A percentile compares a stretch with the other conserved stretches of the same genome.
phyloP scores from a whole-genome alignment of 1,140 invertebrate genomes.

The Maniola jurtina region DNA sequence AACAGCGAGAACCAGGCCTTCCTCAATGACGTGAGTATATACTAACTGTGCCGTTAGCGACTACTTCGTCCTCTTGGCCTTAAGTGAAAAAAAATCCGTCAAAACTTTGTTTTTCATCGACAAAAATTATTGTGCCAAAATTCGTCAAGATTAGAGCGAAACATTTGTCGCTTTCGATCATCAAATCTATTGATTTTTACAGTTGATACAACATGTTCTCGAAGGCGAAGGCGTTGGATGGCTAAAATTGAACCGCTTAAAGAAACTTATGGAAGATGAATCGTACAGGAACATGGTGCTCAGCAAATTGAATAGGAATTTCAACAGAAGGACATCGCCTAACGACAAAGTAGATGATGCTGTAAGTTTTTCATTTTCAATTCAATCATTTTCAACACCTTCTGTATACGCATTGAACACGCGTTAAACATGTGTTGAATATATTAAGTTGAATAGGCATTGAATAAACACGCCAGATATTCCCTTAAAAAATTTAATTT shows the following conservation, averaged over 20 bases:
- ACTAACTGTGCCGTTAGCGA: too few relatives aligned
- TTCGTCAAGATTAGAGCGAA: not conserved
- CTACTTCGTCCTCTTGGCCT: too few relatives aligned
- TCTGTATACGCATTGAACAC: too few relatives aligned
- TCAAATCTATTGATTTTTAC: slow-evolving; percentile 38
- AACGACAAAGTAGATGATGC: slow-evolving; percentile 99
- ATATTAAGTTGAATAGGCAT: too few relatives aligned
- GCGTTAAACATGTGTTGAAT: too few relatives aligned
- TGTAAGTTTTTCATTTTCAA: slow-evolving; percentile 81
- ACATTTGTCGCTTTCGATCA: not conserved
- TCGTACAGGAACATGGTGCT: slow-evolving; percentile 98
- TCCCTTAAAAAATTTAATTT: too few relatives aligned
- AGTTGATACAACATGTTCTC: slow-evolving; percentile 94
- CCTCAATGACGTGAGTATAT: slow-evolving; percentile 85
- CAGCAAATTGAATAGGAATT: slow-evolving; percentile 95
- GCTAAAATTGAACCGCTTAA: slow-evolving; percentile 95
- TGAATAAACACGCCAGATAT: too few relatives aligned
- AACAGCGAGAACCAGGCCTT: slow-evolving; percentile 94
- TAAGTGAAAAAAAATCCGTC: too few relatives aligned
- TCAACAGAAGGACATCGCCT: slow-evolving; percentile 95
- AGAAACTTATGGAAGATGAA: slow-evolving; percentile 99
- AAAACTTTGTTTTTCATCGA: not conserved
- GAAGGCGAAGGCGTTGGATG: slow-evolving; percentile 98
- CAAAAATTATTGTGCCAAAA: not conserved
- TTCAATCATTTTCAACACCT: too few relatives aligned